Conservation (phyloP, 2,113 vertebrate genomes). For the Pongo pygmaeus region DNA sequence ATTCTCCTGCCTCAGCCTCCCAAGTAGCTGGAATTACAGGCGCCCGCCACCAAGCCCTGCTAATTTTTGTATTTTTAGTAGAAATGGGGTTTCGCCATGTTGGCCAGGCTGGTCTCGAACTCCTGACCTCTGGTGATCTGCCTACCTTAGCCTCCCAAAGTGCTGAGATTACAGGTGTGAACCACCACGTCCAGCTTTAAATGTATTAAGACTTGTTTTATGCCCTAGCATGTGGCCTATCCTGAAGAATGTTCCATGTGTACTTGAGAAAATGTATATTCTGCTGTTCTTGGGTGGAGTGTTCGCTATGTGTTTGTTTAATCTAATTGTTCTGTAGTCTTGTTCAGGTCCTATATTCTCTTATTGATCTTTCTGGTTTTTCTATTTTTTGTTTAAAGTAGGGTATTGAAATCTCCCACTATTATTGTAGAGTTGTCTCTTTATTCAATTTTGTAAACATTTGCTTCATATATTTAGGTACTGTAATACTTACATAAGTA, state of each 20-base stretch:
- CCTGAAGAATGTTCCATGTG: background rate
- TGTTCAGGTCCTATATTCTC: background rate
- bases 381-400: background rate
- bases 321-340: background rate
- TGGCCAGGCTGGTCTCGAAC: too few relatives aligned
- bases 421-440: background rate
- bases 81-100: too few relatives aligned
- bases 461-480: background rate
- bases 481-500: background rate
- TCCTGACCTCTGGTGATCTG: too few relatives aligned
- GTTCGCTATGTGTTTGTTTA: background rate
- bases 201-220: background rate
- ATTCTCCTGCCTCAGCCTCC: too few relatives aligned
- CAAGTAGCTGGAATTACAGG: too few relatives aligned
- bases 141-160: too few relatives aligned
- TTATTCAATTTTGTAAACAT: background rate
- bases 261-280: background rate
- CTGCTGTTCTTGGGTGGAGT: background rate
- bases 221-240: background rate
- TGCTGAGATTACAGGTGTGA: too few relatives aligned
- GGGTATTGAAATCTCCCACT: background rate
- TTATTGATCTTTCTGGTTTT: background rate
- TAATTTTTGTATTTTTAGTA: too few relatives aligned
- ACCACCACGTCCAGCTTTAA: too few relatives aligned
- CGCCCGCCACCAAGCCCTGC: too few relatives aligned